Evolutionary conservation across 1,140 invertebrate genomes (phyloP).

Genomic region (Wiebesia pumilae): DNA sequence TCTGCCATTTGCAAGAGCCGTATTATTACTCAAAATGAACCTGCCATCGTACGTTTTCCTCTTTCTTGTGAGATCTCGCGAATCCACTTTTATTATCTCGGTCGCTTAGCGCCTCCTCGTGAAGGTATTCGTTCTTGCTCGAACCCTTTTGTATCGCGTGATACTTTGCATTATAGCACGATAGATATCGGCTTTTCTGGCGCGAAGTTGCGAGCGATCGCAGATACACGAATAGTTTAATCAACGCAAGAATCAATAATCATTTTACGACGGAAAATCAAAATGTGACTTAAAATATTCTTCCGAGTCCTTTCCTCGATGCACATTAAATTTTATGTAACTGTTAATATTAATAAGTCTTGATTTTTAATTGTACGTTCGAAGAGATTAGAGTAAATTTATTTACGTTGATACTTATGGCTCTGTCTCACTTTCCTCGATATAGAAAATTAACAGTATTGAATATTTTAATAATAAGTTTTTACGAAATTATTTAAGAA

Average conservation of each 20-base stretch:
- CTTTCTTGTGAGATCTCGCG: not conserved
- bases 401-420: no score
- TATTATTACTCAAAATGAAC: conserved; percentile 39
- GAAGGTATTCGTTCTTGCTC: not conserved
- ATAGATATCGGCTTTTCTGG: not conserved
- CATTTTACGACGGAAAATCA: not conserved
- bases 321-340: not conserved
- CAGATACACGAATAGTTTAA: not conserved
- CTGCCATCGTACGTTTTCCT: not conserved
- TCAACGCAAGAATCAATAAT: not conserved
- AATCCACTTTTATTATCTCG: not conserved
- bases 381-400: no score
- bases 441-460: no score
- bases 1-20: not conserved
- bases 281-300: not conserved
- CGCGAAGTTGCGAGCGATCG: not conserved
- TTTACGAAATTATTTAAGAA: no score
- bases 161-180: not conserved
- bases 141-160: not conserved
- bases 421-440: no score
- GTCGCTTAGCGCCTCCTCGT: not conserved
- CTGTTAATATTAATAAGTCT: not conserved
- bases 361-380: not conserved
- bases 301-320: not conserved
- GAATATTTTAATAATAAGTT: no score